Conservation (phyloP, 2,113 vertebrate genomes). For the Axis porcinus region DNA sequence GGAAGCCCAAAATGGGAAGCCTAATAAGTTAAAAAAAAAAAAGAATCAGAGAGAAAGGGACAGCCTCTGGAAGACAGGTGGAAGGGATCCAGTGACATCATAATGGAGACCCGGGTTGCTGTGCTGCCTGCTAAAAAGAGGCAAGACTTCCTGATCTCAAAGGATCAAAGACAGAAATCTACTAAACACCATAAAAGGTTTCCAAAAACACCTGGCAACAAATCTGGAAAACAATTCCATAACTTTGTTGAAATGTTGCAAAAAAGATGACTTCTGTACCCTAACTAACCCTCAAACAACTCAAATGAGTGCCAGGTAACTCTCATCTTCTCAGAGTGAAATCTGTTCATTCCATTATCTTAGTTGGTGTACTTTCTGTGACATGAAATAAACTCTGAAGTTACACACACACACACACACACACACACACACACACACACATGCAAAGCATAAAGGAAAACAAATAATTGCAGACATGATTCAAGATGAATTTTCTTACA, state of each 20-base stretch:
- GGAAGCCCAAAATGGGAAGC: neutral
- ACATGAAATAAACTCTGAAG: constrained; percentile 76
- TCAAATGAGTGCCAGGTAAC: constrained; percentile 52
- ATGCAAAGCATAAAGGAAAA: neutral
- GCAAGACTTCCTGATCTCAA: neutral
- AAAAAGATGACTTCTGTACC: constrained; percentile 54
- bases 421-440: neutral
- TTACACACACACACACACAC: neutral
- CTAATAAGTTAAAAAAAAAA: neutral
- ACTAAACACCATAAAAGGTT: constrained; percentile 2
- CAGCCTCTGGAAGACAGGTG: neutral
- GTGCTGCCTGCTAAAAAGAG: neutral
- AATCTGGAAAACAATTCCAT: constrained; percentile 14
- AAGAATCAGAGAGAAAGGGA: neutral
- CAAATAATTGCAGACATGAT: neutral
- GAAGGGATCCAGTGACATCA: fast-evolving
- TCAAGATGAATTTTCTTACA: neutral
- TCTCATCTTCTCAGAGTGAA: neutral
- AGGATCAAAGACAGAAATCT: neutral
- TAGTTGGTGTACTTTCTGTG: constrained; percentile 74
- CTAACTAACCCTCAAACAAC: neutral
- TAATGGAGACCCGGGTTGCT: neutral
- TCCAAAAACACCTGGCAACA: constrained; percentile 38
- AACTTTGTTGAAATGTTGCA: constrained; percentile 20
- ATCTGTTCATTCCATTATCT: constrained; percentile 37